phyloP scores from a whole-genome alignment of 64 coral and sea anemone genomes.

The Pocillopora damicornis region DNA sequence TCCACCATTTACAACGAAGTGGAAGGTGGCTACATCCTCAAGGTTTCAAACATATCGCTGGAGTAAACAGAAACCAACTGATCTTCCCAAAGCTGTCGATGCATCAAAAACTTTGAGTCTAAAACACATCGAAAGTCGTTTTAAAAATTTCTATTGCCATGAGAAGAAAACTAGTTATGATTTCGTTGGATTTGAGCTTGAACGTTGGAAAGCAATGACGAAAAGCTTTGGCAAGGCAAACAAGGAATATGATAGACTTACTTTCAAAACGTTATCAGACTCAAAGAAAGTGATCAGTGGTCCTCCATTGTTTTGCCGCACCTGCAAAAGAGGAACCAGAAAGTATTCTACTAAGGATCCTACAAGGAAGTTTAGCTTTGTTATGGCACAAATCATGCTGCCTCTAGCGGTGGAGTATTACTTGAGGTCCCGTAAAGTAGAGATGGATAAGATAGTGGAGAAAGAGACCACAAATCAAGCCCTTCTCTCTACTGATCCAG shows the following conservation, averaged over 20 bases:
- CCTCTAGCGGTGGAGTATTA: slow-evolving; percentile 11
- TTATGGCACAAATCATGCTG: slow-evolving; percentile 1
- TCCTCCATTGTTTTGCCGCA: slow-evolving; percentile 1
- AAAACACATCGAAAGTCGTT: neutral
- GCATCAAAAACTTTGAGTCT: neutral
- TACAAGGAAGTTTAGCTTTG: neutral
- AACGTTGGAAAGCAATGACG: neutral
- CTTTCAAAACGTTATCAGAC: neutral
- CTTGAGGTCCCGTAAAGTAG: neutral
- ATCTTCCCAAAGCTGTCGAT: too few species aligned
- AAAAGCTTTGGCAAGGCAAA: neutral
- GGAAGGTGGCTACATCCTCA: neutral
- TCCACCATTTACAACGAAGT: neutral
- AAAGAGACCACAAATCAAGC: neutral
- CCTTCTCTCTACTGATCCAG: neutral
- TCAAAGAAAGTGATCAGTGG: neutral
- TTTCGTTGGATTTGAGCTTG: neutral
- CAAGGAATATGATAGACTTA: neutral
- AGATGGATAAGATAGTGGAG: neutral
- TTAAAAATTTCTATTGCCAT: slow-evolving; percentile 20
- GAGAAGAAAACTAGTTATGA: slow-evolving; percentile 2
- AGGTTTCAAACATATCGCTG: slow-evolving; percentile 3
- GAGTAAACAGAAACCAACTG: neutral
- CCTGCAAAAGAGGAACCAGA: neutral
- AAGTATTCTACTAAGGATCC: neutral